These are phyloP conservation scores for Nomada flava DNA, from an alignment of 2,888 invertebrate species.

Conservation along the genomic window DNA sequence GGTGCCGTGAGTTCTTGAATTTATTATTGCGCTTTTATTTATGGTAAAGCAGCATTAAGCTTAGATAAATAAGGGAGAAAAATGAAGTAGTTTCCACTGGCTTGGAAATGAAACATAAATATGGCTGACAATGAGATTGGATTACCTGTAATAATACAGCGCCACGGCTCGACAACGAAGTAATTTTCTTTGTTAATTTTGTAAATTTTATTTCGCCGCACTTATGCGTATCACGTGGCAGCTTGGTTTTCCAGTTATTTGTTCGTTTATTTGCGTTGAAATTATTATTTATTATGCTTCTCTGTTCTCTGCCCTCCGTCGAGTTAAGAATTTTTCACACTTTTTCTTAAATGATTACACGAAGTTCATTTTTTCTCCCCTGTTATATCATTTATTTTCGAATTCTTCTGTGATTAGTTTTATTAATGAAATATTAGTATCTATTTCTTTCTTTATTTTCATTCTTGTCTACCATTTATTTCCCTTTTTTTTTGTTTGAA, in stretches of 20 bases:
- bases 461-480: too few species aligned
- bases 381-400: background rate
- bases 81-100: constrained; percentile 14
- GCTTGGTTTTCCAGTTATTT: background rate
- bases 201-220: background rate
- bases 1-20: too few species aligned
- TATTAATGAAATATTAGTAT: too few species aligned
- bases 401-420: background rate
- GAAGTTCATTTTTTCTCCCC: background rate
- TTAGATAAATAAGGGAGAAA: background rate
- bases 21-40: too few species aligned
- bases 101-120: constrained; percentile 12
- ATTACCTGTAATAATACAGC: background rate
- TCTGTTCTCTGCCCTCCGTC: background rate
- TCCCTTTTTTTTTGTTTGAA: too few species aligned
- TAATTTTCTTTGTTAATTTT: constrained; percentile 16
- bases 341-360: constrained; percentile 2
- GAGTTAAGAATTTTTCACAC: constrained; percentile 4
- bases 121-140: background rate
- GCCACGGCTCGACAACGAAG: background rate
- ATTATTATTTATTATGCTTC: constrained; percentile 23
- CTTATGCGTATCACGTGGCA: background rate
- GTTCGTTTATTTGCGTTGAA: constrained; percentile 16
- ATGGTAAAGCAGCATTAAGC: constrained; percentile 19
- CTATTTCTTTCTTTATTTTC: too few species aligned